These are phyloP conservation scores for Athalia rosae DNA, from an alignment of 2,888 invertebrate species.

Conservation along the genomic window DNA sequence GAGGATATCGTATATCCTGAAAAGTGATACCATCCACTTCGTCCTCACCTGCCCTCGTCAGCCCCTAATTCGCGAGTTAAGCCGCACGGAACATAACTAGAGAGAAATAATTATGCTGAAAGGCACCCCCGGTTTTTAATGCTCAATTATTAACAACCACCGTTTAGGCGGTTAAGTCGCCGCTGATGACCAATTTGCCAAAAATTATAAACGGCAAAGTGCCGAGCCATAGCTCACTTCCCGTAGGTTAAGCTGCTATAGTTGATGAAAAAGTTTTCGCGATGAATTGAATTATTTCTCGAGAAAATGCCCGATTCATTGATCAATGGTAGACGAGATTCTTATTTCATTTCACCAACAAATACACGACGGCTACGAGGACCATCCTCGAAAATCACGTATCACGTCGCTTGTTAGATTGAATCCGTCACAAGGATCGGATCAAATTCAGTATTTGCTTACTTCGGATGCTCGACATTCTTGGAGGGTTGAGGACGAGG, in stretches of 20 bases:
- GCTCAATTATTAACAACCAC: slow-evolving; percentile 55
- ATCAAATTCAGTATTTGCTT: slow-evolving; percentile 66
- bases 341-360: no score
- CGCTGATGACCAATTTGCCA: slow-evolving; percentile 56
- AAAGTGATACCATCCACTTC: slow-evolving; percentile 35
- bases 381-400: not conserved
- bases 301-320: no score
- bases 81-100: slow-evolving; percentile 49
- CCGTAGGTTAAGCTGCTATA: not conserved
- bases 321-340: no score
- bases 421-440: slow-evolving; percentile 49
- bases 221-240: not conserved
- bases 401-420: slow-evolving; percentile 17
- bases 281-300: no score
- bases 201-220: slow-evolving; percentile 45
- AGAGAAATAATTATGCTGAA: slow-evolving; percentile 56
- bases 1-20: slow-evolving; percentile 27
- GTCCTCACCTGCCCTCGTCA: slow-evolving; percentile 14
- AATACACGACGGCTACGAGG: no score
- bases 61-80: slow-evolving; percentile 52
- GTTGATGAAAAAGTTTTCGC: no score
- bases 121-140: slow-evolving; percentile 54
- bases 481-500: slow-evolving; percentile 53
- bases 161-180: slow-evolving; percentile 53
- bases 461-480: slow-evolving; percentile 68